Evolutionary conservation across 2,888 invertebrate genomes (phyloP).

Genomic region (Microplitis deprimator): DNA sequence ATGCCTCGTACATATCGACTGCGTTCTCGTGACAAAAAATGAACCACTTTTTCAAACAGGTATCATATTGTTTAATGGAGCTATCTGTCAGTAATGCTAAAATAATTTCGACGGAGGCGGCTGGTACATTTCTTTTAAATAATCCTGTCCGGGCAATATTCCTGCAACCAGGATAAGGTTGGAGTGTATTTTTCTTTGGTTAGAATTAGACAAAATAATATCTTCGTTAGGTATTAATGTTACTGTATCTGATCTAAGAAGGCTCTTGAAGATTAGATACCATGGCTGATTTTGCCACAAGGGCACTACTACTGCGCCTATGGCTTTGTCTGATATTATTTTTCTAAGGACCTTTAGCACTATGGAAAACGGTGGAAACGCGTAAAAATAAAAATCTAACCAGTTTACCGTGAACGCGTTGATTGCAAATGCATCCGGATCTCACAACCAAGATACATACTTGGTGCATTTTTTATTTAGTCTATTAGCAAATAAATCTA

Average conservation of each 20-base stretch:
- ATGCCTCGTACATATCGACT: background rate
- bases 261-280: conserved; percentile 52
- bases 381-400: conserved; percentile 34
- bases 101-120: background rate
- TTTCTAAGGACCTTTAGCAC: conserved; percentile 28
- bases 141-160: conserved; percentile 52
- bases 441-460: conserved; percentile 44
- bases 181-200: conserved; percentile 39
- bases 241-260: conserved; percentile 46
- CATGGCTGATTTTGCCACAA: conserved; percentile 44
- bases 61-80: conserved; percentile 48
- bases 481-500: conserved; percentile 48
- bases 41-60: conserved; percentile 3
- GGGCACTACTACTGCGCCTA: conserved; percentile 38
- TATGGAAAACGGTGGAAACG: conserved; percentile 31
- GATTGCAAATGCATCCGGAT: conserved; percentile 44
- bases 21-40: background rate
- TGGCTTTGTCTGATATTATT: conserved; percentile 35
- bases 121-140: conserved; percentile 44
- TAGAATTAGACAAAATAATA: conserved; percentile 11
- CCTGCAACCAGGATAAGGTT: conserved; percentile 55
- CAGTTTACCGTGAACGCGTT: conserved; percentile 49
- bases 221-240: conserved; percentile 30
- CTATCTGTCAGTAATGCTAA: background rate
- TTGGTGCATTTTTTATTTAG: conserved; percentile 45